Evolutionary conservation across 1,140 invertebrate species (phyloP), one percentile per base, ranked within the genome.

Genomic region (Arion vulgaris): DNA sequence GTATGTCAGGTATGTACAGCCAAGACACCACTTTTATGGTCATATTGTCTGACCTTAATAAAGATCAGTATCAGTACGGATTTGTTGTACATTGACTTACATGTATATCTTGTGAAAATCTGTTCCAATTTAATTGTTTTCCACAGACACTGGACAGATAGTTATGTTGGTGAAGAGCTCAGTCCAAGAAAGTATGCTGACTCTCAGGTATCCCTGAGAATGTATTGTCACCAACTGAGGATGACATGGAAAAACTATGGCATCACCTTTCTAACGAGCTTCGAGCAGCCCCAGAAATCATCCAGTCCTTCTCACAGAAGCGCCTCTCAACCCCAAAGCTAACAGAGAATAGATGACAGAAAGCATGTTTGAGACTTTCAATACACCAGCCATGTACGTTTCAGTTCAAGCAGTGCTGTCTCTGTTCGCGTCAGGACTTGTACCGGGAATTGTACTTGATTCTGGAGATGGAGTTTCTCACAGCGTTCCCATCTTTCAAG

Each of bases 221-320:
- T 93, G 93, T 76, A 94, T 94, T 84, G 93, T 94, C 81, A 94
- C 93, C 84, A 94, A 94, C 89, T 94, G 93, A n/a, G 93, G 93
- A 94, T 80, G 93, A 94, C 86, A 98, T 99, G 97, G 96, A 97
- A 92, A 97, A 97, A 92, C 97, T 97, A 91, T 98, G 96, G 96
- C 97, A 93, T 87, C 93, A 94, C 87, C 94, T 94, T 89, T 93
- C 93, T 91, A 98, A 97, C 92, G 96, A 98, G 93, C 94, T 98
- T 82, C 95, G 97, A 93, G 96, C 98, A 84, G 96, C 97, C 83
- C 97, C 97, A 49, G 91, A 92, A 91, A 93, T 82, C 91, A 93
- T 80, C 91, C 91, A 9, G 89, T 92, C 57, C 88, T 92, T 96
- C 91, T 92, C 13, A 91, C 90, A 72, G 91, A 92, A 81, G 89